phyloP scores from a whole-genome alignment of 2,797 vertebrate species.

The Neosilurus hyrtlii region DNA sequence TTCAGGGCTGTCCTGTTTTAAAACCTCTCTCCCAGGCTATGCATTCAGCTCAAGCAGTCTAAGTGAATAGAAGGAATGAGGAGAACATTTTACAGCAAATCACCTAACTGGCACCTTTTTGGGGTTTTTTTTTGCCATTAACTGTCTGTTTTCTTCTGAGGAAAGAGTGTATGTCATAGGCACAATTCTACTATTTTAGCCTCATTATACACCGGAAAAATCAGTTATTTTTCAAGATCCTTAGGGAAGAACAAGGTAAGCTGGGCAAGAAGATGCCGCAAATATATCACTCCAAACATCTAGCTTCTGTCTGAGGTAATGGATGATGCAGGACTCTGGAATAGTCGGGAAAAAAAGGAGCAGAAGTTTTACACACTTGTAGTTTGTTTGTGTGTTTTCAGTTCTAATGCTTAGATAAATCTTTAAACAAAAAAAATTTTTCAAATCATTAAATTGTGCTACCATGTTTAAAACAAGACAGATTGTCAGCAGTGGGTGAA shows the following conservation, averaged over 20 bases:
- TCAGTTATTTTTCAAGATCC: background rate
- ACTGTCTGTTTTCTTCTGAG: constrained; percentile 36
- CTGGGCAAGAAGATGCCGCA: background rate
- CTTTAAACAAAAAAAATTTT: constrained; percentile 24
- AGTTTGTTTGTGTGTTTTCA: constrained; percentile 36
- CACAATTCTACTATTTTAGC: constrained; percentile 26
- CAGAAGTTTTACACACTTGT: background rate
- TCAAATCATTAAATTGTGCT: constrained; percentile 28
- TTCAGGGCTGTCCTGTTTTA: constrained; percentile 46
- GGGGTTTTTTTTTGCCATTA: constrained; percentile 24
- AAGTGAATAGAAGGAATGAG: constrained; percentile 32
- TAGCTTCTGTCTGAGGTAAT: background rate
- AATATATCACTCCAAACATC: constrained; percentile 5
- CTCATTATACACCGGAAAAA: constrained; percentile 23
- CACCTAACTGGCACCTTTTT: constrained; percentile 41
- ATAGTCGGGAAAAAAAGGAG: background rate
- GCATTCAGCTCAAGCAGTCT: constrained; percentile 37
- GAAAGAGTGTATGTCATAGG: constrained; percentile 30
- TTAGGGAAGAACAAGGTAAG: constrained; percentile 6
- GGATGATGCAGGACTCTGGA: background rate
- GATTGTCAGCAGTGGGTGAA: constrained; percentile 39
- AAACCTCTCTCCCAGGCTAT: constrained; percentile 44
- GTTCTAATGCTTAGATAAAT: constrained; percentile 28
- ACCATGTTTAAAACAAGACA: constrained; percentile 36
- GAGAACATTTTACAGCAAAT: constrained; percentile 43